phyloP scores from a whole-genome alignment of 2,113 vertebrate species.

The Procavia capensis region DNA sequence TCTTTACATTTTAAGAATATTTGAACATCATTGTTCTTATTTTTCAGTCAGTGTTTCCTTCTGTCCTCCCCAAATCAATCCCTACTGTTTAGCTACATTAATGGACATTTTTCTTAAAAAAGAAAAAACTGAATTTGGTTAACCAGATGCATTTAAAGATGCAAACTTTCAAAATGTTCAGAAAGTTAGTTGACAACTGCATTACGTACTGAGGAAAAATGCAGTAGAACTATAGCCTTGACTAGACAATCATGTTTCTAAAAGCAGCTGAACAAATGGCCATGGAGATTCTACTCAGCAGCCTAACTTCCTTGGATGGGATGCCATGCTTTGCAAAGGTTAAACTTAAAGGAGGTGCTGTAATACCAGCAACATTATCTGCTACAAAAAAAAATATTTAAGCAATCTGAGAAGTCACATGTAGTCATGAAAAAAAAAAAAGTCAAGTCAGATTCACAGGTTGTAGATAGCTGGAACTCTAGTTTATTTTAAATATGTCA shows the following conservation, averaged over 20 bases:
- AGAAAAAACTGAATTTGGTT: conserved; percentile 3
- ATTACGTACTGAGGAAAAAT: neutral
- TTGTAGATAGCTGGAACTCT: neutral
- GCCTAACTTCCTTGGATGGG: neutral
- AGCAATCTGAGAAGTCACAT: neutral
- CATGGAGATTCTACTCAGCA: conserved; percentile 54
- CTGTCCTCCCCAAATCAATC: accelerated
- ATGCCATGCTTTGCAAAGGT: conserved; percentile 21
- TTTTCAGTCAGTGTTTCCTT: neutral
- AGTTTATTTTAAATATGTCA: neutral
- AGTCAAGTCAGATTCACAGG: neutral
- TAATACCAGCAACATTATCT: neutral
- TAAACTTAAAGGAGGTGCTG: conserved; percentile 22
- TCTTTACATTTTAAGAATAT: conserved; percentile 1
- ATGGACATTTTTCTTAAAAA: neutral
- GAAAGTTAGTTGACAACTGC: neutral
- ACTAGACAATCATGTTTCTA: conserved; percentile 69
- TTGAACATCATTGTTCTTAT: neutral
- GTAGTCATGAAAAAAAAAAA: neutral
- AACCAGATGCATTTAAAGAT: neutral
- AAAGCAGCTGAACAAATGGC: conserved; percentile 14
- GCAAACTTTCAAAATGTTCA: neutral
- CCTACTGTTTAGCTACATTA: neutral
- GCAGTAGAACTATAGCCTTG: neutral
- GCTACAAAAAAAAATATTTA: neutral